Conservation (phyloP, 37 sponge, comb jelly and placozoan species). For the Lycopodina hypogea region DNA sequence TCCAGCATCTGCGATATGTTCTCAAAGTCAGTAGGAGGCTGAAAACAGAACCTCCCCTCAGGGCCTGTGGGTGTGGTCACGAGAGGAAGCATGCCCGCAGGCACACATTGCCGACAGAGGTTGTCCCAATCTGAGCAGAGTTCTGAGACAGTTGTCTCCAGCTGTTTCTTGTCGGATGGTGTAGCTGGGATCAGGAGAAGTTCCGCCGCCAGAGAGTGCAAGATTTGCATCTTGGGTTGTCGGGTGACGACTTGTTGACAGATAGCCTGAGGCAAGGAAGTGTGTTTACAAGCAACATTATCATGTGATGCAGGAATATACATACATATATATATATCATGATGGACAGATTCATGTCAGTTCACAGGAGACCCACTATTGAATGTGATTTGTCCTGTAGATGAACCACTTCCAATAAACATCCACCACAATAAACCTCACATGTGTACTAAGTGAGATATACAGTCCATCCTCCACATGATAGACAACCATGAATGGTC, state of each 20-base stretch:
- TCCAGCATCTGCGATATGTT: conserved; percentile 40
- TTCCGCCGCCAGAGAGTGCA: conserved; percentile 24
- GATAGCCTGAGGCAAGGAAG: conserved; percentile 32
- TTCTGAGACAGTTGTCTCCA: not conserved
- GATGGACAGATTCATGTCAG: too few species aligned
- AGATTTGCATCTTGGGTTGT: conserved; percentile 20
- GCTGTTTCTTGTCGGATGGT: conserved; percentile 2
- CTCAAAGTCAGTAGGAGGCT: conserved; percentile 37
- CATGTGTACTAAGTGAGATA: too few species aligned
- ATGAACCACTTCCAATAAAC: too few species aligned
- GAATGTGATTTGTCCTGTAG: too few species aligned
- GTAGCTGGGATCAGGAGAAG: conserved; percentile 8
- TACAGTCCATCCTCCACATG: too few species aligned
- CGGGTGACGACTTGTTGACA: conserved; percentile 38
- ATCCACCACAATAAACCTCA: too few species aligned
- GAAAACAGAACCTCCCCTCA: not conserved
- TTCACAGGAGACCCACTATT: too few species aligned
- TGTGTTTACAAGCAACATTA: not conserved
- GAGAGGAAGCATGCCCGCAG: conserved; percentile 44
- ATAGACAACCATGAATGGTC: too few species aligned
- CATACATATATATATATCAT: too few species aligned
- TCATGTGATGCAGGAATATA: not conserved
- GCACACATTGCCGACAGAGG: conserved; percentile 45
- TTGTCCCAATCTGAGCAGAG: conserved; percentile 44
- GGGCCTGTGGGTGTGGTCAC: conserved; percentile 27